phyloP scores from a whole-genome alignment of 2,113 vertebrate species.

The Corythaixoides concolor region DNA sequence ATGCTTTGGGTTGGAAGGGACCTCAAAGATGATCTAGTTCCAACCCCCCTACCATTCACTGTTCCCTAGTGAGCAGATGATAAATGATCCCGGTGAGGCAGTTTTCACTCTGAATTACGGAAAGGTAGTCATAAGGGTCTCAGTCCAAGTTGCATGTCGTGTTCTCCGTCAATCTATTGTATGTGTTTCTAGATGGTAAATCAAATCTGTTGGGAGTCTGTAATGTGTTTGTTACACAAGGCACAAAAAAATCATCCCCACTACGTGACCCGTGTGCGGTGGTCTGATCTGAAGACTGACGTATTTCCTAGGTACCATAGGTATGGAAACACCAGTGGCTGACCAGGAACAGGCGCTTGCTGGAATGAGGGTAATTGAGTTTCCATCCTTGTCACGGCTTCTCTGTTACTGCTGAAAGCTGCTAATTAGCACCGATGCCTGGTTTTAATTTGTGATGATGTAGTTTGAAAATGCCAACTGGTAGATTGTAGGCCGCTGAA shows the following conservation, averaged over 20 bases:
- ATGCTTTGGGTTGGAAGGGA: too few relatives aligned
- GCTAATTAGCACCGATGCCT: not conserved
- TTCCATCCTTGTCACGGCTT: not conserved
- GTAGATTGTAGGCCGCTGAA: not conserved
- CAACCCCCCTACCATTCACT: too few relatives aligned
- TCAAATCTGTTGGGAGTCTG: not conserved
- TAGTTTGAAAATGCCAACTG: not conserved
- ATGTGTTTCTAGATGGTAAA: rapidly evolving
- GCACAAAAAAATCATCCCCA: not conserved
- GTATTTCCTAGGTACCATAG: rapidly evolving
- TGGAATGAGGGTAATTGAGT: not conserved
- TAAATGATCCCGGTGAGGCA: not conserved
- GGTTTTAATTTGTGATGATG: not conserved
- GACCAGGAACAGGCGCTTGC: not conserved
- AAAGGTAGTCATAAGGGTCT: not conserved
- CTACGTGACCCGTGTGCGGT: rapidly evolving
- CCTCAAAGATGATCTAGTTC: too few relatives aligned
- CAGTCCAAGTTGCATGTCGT: rapidly evolving
- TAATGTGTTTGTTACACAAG: not conserved
- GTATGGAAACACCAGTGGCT: not conserved
- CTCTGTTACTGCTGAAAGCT: slow-evolving; percentile 32
- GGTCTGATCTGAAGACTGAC: not conserved
- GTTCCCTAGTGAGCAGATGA: not conserved
- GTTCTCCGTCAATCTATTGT: rapidly evolving
- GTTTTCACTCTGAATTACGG: not conserved